phyloP scores from a whole-genome alignment of 2,113 vertebrate species.

The Syngnathoides biaculeatus region DNA sequence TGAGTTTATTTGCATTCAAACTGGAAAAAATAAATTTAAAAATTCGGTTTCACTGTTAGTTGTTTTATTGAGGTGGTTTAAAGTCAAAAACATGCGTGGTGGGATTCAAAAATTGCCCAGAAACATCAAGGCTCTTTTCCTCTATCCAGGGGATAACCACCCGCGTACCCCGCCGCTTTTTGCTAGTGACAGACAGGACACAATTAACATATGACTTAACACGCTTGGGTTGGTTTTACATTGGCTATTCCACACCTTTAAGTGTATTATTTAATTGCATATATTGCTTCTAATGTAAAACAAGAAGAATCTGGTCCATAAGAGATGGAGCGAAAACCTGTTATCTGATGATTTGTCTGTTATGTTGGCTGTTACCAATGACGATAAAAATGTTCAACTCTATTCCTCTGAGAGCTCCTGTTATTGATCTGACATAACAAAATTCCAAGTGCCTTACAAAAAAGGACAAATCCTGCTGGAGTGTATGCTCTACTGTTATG shows the following conservation, averaged over 20 bases:
- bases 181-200: conserved; percentile 4
- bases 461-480: conserved; percentile 8
- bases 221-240: neutral
- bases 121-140: conserved; percentile 35
- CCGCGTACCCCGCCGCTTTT: conserved; percentile 1
- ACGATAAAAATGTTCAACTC: neutral
- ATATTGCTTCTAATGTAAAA: no score
- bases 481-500: conserved; percentile 3
- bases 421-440: neutral
- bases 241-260: neutral
- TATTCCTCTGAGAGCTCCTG: neutral
- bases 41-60: neutral
- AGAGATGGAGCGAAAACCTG: neutral
- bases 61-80: neutral
- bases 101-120: conserved; percentile 20
- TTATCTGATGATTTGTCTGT: neutral
- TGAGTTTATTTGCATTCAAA: neutral
- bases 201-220: conserved; percentile 19
- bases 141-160: conserved; percentile 10
- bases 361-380: neutral
- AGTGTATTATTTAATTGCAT: no score
- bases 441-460: neutral
- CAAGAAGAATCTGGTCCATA: neutral
- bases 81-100: conserved; percentile 1
- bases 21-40: neutral